Conservation (phyloP, 2,797 vertebrate genomes). For the Lepilemur septentrionalis region DNA sequence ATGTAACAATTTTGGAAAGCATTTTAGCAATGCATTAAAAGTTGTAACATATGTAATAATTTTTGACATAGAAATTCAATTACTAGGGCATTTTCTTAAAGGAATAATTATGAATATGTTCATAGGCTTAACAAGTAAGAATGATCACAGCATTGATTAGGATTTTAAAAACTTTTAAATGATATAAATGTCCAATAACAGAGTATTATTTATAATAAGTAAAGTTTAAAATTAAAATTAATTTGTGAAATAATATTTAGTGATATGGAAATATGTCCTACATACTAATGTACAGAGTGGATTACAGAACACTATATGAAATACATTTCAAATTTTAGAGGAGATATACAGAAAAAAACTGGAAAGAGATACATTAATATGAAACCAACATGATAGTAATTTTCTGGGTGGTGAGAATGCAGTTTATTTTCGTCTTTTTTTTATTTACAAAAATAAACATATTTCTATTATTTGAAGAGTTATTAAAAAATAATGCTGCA, state of each 20-base stretch:
- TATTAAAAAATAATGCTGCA: not conserved
- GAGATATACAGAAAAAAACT: not conserved
- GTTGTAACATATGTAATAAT: not conserved
- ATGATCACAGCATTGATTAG: not conserved
- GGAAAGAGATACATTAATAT: not conserved
- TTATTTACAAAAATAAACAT: not conserved
- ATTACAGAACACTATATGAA: not conserved
- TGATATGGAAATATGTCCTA: not conserved
- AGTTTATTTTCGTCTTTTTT: not conserved
- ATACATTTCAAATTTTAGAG: conserved; percentile 25
- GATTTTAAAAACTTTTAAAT: conserved; percentile 10
- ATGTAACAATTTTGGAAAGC: not conserved
- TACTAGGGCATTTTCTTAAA: not conserved
- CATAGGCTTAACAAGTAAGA: conserved; percentile 7
- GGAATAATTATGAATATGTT: conserved; percentile 15
- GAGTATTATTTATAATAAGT: not conserved
- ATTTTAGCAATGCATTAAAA: not conserved
- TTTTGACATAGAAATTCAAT: not conserved
- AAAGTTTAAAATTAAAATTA: conserved; percentile 14
- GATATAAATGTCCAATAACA: not conserved
- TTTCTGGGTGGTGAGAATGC: not conserved
- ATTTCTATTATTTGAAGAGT: conserved; percentile 20
- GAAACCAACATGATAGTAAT: not conserved
- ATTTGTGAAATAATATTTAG: conserved; percentile 18
- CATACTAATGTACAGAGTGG: not conserved